A percentile compares a stretch with the other conserved stretches of the same genome.
Evolutionary conservation across 2,888 invertebrate genomes (phyloP).

Genomic region (Copidosoma aretas): DNA sequence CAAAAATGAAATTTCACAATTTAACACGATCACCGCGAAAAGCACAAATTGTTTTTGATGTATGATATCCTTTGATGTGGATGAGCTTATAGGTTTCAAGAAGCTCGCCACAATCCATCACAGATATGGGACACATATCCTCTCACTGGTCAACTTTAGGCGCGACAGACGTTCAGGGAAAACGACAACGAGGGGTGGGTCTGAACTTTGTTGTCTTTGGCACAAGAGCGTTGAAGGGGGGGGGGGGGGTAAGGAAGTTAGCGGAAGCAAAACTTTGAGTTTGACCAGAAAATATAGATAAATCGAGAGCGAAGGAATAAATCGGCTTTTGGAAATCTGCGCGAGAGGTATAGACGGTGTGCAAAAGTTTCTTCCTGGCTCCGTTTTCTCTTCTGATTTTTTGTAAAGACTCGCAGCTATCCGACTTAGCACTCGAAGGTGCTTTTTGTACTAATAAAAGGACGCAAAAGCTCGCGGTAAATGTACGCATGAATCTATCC

Average conservation of each 20-base stretch:
- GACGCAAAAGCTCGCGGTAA: too few species aligned
- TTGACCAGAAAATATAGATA: constrained; percentile 11
- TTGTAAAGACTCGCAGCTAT: too few species aligned
- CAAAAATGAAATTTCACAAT: too few species aligned
- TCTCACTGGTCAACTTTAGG: constrained; percentile 6
- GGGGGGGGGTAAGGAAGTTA: constrained; percentile 24
- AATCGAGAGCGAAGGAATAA: constrained; percentile 21
- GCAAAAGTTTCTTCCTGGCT: constrained; percentile 12
- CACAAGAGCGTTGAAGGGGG: too few species aligned
- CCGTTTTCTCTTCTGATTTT: too few species aligned
- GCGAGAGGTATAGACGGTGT: background rate
- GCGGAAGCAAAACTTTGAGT: constrained; percentile 12
- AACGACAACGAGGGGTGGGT: background rate
- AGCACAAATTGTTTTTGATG: too few species aligned
- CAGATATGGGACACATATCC: background rate
- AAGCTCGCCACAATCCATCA: constrained; percentile 11
- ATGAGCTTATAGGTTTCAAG: background rate
- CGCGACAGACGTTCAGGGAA: background rate
- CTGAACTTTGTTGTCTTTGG: too few species aligned
- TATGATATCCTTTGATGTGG: too few species aligned
- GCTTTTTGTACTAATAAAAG: too few species aligned
- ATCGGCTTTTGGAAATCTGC: constrained; percentile 16
- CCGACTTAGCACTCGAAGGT: too few species aligned
- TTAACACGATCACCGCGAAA: too few species aligned
- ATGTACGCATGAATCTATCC: too few species aligned